phyloP scores from a whole-genome alignment of 2,113 vertebrate species.

The Tupaia tana region DNA sequence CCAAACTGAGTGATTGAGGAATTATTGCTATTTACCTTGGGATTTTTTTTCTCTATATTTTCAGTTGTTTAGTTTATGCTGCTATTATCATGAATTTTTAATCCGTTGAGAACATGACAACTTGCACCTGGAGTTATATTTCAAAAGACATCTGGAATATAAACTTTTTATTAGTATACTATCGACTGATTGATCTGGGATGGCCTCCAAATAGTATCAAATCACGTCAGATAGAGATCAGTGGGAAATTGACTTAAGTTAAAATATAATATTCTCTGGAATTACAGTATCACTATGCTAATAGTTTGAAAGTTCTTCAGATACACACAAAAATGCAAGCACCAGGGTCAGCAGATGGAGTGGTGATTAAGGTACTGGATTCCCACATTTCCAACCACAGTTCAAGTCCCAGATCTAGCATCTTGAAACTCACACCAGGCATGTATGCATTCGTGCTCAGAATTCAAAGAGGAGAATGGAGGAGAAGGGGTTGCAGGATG shows the following conservation, averaged over 20 bases:
- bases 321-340: neutral
- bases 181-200: neutral
- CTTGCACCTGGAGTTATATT: constrained; percentile 7
- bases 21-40: constrained; percentile 14
- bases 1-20: neutral
- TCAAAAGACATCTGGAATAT: constrained; percentile 39
- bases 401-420: too few species aligned
- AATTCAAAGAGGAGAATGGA: too few species aligned
- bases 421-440: too few species aligned
- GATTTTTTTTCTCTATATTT: neutral
- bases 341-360: too few species aligned
- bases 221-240: neutral
- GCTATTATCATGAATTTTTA: constrained; percentile 32
- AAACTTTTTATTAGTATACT: constrained; percentile 22
- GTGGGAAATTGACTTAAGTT: constrained; percentile 21
- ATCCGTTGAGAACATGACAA: constrained; percentile 8
- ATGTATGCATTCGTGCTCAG: too few species aligned
- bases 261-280: constrained; percentile 20
- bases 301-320: constrained; percentile 36
- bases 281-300: neutral
- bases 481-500: too few species aligned
- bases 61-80: neutral
- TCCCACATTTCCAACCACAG: too few species aligned
- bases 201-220: neutral
- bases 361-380: too few species aligned